Conservation (phyloP, 2,113 vertebrate species). For the Pteropus alecto region DNA sequence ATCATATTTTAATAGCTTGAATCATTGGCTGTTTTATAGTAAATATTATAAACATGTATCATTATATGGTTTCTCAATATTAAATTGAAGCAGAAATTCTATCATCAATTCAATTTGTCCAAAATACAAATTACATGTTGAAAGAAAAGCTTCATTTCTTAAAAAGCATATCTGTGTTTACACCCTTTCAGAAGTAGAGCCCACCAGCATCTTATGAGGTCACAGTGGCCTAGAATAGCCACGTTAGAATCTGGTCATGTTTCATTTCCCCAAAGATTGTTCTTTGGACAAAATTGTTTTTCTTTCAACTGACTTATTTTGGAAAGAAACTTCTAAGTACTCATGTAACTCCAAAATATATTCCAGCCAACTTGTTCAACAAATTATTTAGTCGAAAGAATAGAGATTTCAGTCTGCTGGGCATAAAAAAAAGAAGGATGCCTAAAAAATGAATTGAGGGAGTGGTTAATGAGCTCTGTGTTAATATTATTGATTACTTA, state of each 20-base stretch:
- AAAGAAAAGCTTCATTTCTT: constrained; percentile 31
- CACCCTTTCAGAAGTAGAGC: not conserved
- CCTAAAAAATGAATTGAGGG: not conserved
- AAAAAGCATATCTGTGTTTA: not conserved
- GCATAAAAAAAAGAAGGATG: not conserved
- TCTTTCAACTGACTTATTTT: constrained; percentile 27
- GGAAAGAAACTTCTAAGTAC: not conserved
- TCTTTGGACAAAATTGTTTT: not conserved
- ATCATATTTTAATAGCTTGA: not conserved
- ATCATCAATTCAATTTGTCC: not conserved
- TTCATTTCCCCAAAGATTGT: not conserved
- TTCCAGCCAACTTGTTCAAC: not conserved
- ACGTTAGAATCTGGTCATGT: not conserved
- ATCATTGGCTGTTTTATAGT: not conserved
- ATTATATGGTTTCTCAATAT: not conserved
- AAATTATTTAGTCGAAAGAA: constrained; percentile 3
- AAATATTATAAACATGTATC: not conserved
- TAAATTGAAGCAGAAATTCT: not conserved
- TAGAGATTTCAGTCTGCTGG: not conserved
- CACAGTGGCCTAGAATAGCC: not conserved
- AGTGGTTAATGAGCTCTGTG: not conserved
- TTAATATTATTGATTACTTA: constrained; percentile 19
- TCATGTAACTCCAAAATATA: not conserved
- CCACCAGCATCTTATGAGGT: not conserved
- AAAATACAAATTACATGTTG: not conserved